These are phyloP conservation scores for Lomographa bimaculata DNA, from an alignment of 2,888 invertebrate species.

Conservation along the genomic window DNA sequence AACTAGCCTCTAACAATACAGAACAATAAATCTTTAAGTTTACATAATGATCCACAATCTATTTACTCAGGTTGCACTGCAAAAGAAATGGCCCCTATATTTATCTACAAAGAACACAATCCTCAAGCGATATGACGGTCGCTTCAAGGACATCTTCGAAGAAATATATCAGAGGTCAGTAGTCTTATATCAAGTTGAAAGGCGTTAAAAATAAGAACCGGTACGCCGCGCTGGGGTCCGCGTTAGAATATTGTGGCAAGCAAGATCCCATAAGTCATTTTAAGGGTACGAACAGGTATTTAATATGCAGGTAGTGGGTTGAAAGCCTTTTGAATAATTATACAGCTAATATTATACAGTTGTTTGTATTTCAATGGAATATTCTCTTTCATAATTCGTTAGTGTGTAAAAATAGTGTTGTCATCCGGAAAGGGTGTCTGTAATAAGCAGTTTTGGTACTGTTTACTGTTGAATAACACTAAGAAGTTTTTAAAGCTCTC, in stretches of 20 bases:
- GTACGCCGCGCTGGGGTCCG: slow-evolving; percentile 14
- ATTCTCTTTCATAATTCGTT: too few relatives aligned
- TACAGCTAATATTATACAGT: slow-evolving; percentile 1
- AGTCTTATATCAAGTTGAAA: slow-evolving; percentile 12
- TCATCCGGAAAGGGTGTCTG: slow-evolving; percentile 3
- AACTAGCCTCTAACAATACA: slow-evolving; percentile 1
- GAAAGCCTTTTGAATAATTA: slow-evolving; percentile 14
- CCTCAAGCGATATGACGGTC: slow-evolving; percentile 93
- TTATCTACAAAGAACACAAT: slow-evolving; percentile 96
- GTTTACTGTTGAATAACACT: too few relatives aligned
- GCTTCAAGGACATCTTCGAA: slow-evolving; percentile 96
- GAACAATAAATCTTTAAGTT: slow-evolving; percentile 12
- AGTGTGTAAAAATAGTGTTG: background rate
- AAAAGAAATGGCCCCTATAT: slow-evolving; percentile 95
- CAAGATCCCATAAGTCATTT: slow-evolving; percentile 14
- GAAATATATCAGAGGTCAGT: slow-evolving; percentile 91
- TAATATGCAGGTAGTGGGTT: slow-evolving; percentile 24
- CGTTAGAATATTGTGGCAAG: slow-evolving; percentile 9
- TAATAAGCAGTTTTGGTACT: too few relatives aligned
- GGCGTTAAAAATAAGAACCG: slow-evolving; percentile 12
- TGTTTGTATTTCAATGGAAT: slow-evolving; percentile 7
- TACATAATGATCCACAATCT: slow-evolving; percentile 12
- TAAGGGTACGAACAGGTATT: slow-evolving; percentile 25
- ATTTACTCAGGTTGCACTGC: slow-evolving; percentile 86
- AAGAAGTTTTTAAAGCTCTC: too few relatives aligned